Evolutionary conservation across 1,140 invertebrate species (phyloP).

Genomic region (Pseudomyrmex concolor): DNA sequence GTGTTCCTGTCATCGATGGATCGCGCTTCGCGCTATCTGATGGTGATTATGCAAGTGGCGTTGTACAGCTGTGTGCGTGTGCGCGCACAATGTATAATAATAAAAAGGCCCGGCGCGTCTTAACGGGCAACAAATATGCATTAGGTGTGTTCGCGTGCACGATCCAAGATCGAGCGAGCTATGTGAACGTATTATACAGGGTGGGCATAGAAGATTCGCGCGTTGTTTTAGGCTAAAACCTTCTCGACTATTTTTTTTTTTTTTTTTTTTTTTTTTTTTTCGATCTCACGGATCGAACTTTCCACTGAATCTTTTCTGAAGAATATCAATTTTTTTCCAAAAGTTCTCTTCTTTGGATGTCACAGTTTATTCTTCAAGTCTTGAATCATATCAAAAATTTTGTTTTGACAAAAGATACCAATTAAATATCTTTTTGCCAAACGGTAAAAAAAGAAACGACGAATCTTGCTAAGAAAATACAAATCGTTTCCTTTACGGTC

Average conservation of each 20-base stretch:
- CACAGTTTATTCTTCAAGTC: no score
- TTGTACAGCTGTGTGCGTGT: constrained; percentile 46
- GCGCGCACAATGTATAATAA: constrained; percentile 65
- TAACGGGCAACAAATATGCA: constrained; percentile 65
- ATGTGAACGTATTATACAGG: constrained; percentile 54
- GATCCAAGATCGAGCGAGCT: constrained; percentile 22
- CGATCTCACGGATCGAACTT: no score
- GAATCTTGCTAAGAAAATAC: neutral
- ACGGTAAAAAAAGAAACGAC: neutral
- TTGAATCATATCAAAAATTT: no score
- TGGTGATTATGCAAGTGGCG: constrained; percentile 70
- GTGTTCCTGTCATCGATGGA: constrained; percentile 76
- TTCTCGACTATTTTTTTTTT: no score
- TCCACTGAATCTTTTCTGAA: no score
- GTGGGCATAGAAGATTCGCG: neutral
- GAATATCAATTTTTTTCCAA: no score
- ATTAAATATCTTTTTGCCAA: neutral
- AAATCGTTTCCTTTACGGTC: neutral
- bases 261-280: no score
- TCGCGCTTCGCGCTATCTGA: constrained; percentile 74
- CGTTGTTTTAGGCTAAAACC: no score
- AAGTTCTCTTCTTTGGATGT: no score
- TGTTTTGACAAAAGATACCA: no score
- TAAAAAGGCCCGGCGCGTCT: constrained; percentile 58
- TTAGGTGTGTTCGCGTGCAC: constrained; percentile 52